Evolutionary conservation across 2,113 vertebrate species (phyloP).

Genomic region (Raphicerus campestris): DNA sequence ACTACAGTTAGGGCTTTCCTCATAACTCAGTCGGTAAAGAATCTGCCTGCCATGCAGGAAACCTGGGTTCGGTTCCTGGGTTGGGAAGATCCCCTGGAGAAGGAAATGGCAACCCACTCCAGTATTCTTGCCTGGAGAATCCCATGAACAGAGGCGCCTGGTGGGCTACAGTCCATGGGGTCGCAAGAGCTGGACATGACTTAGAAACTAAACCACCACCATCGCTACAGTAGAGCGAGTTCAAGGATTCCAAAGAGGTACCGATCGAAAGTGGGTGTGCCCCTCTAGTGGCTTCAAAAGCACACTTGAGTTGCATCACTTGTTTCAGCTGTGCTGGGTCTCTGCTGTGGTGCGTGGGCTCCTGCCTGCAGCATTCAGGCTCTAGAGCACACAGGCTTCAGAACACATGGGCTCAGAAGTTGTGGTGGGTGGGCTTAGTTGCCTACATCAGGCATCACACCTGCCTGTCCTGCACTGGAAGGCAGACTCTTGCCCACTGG

Average conservation of each 20-base stretch:
- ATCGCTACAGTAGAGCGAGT: background rate
- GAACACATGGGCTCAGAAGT: background rate
- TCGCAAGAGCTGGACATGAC: background rate
- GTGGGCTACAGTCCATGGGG: fast-evolving
- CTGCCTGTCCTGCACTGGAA: background rate
- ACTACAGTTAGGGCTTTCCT: background rate
- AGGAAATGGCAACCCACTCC: background rate
- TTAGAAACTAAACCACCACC: background rate
- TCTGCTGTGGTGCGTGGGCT: background rate
- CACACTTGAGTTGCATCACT: background rate
- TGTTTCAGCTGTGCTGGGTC: background rate
- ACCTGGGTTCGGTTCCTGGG: background rate
- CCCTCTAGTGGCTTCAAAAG: background rate
- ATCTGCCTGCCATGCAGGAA: background rate
- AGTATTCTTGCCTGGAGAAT: background rate
- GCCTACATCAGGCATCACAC: background rate
- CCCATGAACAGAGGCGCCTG: background rate
- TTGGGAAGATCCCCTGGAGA: background rate
- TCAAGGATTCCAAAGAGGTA: background rate
- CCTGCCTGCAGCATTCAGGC: background rate
- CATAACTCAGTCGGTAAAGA: background rate
- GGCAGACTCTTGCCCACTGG: background rate
- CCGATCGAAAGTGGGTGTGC: background rate
- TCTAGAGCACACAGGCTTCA: background rate
- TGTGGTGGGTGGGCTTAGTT: background rate